Percentiles rank a stretch among this genome's conserved stretches.
These are phyloP conservation scores for Chymomyza costata DNA, from an alignment of 1,140 invertebrate genomes.

Conservation along the genomic window DNA sequence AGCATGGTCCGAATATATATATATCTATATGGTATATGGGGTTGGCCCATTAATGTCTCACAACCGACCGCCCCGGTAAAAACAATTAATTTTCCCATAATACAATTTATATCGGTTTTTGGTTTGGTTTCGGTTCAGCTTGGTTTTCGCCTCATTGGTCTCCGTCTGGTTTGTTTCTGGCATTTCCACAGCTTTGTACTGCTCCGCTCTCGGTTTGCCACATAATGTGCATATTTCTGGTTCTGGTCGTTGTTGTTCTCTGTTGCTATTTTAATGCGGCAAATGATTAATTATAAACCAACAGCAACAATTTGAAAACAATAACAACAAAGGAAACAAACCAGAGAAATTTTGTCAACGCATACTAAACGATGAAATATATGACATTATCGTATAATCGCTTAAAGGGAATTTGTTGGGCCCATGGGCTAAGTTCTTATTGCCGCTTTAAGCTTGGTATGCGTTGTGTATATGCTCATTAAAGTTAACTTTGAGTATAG, in stretches of 20 bases:
- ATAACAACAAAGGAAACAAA: conserved; percentile 18
- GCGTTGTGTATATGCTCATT: too few species aligned
- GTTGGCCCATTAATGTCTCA: conserved; percentile 53
- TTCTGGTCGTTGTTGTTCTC: conserved; percentile 9
- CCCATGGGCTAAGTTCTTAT: too few species aligned
- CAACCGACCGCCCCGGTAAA: conserved; percentile 48
- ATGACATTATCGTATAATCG: too few species aligned
- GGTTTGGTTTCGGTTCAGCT: too few species aligned
- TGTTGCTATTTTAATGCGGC: conserved; percentile 52
- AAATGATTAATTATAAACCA: conserved; percentile 68
- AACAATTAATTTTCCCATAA: conserved; percentile 71
- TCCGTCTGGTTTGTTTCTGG: not conserved
- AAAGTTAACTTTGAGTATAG: too few species aligned
- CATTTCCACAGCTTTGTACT: too few species aligned
- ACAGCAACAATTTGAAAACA: conserved; percentile 37
- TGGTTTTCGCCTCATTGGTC: conserved; percentile 11
- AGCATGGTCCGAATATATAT: too few species aligned
- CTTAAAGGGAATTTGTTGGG: too few species aligned
- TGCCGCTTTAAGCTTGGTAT: too few species aligned
- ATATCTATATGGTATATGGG: not conserved
- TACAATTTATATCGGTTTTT: conserved; percentile 73
- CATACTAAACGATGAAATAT: too few species aligned
- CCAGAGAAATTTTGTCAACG: too few species aligned
- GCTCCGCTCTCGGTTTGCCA: conserved; percentile 28
- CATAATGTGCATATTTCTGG: conserved; percentile 68